Evolutionary conservation across 2,113 vertebrate genomes (phyloP).

Genomic region (Corydoras sp.): DNA sequence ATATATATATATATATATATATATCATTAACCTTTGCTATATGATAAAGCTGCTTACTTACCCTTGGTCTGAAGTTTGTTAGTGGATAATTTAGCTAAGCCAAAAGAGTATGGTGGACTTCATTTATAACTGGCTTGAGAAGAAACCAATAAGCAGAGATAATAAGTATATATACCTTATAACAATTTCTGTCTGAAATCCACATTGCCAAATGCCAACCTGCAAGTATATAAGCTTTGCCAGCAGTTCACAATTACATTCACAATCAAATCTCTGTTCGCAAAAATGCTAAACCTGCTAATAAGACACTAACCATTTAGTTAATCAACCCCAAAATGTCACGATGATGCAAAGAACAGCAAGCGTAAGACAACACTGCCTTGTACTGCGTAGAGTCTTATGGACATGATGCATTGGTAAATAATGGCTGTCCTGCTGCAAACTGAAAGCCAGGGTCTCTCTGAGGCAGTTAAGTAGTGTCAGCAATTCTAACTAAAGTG

Average conservation of each 20-base stretch:
- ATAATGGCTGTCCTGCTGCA: slow-evolving; percentile 27
- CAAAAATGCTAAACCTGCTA: background rate
- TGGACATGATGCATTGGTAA: slow-evolving; percentile 20
- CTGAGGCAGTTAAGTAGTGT: slow-evolving; percentile 53
- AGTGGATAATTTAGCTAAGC: too few relatives aligned
- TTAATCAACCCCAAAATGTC: background rate
- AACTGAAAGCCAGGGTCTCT: slow-evolving; percentile 61
- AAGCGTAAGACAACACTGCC: background rate
- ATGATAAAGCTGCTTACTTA: too few relatives aligned
- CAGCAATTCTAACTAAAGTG: slow-evolving; percentile 55
- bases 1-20: too few relatives aligned
- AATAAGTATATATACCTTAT: background rate
- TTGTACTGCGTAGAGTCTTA: slow-evolving; percentile 9
- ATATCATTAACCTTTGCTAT: too few relatives aligned
- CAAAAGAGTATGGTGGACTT: too few relatives aligned
- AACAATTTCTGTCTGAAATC: too few relatives aligned
- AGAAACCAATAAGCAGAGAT: background rate
- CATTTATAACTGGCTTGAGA: background rate
- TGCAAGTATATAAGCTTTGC: background rate
- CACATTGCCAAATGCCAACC: too few relatives aligned
- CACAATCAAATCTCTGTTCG: too few relatives aligned
- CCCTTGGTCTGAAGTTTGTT: too few relatives aligned
- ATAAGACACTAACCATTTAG: background rate
- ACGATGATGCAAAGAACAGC: slow-evolving; percentile 10
- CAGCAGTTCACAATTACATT: too few relatives aligned